Evolutionary conservation across 2,888 invertebrate species (phyloP).

Genomic region (Pseudococcus jackbeardsleyi): DNA sequence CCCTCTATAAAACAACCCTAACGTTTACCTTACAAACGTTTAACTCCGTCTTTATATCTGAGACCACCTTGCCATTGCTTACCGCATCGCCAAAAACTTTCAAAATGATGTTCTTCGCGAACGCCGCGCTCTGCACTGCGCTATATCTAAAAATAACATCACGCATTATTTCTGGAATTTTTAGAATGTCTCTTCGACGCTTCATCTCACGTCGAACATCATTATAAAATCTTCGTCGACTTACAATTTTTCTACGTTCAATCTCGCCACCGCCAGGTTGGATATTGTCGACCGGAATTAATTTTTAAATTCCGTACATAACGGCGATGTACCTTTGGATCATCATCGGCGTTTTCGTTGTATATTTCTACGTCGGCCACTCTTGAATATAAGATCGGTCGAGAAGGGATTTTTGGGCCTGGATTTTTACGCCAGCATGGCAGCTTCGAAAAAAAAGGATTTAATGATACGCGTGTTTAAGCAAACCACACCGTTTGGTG

Average conservation of each 20-base stretch:
- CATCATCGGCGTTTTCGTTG: slow-evolving; percentile 9
- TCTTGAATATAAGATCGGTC: background rate
- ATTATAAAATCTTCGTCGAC: slow-evolving; percentile 51
- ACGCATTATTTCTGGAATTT: slow-evolving; percentile 56
- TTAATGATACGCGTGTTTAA: slow-evolving; percentile 7
- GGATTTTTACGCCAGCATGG: background rate
- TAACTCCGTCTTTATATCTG: slow-evolving; percentile 53
- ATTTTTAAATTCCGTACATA: slow-evolving; percentile 53
- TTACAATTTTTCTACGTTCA: slow-evolving; percentile 49
- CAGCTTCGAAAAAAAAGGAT: background rate
- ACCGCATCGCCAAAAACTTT: slow-evolving; percentile 54
- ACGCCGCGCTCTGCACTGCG: background rate
- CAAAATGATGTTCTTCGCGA: slow-evolving; percentile 46
- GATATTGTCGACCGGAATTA: slow-evolving; percentile 43
- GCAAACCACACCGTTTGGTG: background rate
- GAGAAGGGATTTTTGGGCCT: background rate
- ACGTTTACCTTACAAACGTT: slow-evolving; percentile 56
- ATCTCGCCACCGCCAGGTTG: background rate
- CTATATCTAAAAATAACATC: slow-evolving; percentile 41
- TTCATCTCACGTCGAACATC: slow-evolving; percentile 41
- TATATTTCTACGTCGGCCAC: background rate
- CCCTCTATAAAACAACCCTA: slow-evolving; percentile 54
- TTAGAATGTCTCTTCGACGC: slow-evolving; percentile 53
- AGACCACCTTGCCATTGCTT: slow-evolving; percentile 50
- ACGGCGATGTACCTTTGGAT: slow-evolving; percentile 6